phyloP scores from a whole-genome alignment of 2,113 vertebrate species.

The Dicaeum eximium region DNA sequence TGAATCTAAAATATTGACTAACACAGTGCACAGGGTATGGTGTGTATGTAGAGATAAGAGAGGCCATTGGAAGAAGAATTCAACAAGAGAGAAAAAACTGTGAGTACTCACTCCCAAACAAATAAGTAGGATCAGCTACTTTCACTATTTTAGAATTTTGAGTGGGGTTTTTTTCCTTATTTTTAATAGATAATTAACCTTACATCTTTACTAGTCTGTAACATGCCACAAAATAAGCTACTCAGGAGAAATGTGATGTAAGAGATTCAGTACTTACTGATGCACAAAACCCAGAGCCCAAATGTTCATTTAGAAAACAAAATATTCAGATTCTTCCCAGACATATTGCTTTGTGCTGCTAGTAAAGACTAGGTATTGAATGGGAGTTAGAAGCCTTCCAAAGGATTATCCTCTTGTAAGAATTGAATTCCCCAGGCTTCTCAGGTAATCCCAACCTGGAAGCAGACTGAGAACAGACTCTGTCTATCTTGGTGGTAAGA shows the following conservation, averaged over 20 bases:
- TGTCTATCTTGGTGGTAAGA: background rate
- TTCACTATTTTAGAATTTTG: background rate
- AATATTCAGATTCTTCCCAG: background rate
- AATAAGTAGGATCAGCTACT: background rate
- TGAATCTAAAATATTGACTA: background rate
- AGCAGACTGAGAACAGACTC: background rate
- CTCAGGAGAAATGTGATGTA: background rate
- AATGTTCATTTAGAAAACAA: background rate
- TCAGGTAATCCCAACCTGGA: background rate
- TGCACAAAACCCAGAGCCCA: background rate
- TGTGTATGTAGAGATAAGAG: background rate
- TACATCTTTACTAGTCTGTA: background rate
- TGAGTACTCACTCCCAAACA: background rate
- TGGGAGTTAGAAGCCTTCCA: background rate
- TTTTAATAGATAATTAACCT: background rate
- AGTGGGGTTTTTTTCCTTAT: fast-evolving
- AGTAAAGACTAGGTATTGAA: background rate
- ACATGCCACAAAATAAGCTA: background rate
- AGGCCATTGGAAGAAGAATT: background rate
- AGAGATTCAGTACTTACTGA: background rate
- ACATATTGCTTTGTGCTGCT: background rate
- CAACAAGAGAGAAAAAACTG: background rate
- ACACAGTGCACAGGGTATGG: background rate
- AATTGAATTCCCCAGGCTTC: background rate
- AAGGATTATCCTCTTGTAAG: background rate